phyloP scores from a whole-genome alignment of 2,888 invertebrate species.

The Dasysyrphus tricinctus region DNA sequence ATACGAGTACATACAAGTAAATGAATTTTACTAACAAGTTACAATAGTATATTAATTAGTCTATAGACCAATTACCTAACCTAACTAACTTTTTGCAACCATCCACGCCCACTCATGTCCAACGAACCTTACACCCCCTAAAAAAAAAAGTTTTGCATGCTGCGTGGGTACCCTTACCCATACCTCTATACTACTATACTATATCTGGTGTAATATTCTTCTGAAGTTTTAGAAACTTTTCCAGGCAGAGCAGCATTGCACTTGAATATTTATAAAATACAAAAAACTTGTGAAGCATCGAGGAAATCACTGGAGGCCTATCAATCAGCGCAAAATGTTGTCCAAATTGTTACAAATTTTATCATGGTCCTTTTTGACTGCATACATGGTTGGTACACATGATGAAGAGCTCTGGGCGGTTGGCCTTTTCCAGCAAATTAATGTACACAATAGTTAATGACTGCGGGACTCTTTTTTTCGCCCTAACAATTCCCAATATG shows the following conservation, averaged over 20 bases:
- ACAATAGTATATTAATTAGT: constrained; percentile 3
- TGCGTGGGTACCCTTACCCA: background rate
- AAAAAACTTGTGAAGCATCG: background rate
- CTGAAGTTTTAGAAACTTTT: background rate
- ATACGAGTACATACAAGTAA: constrained; percentile 26
- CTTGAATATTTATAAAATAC: background rate
- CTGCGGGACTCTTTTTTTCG: constrained; percentile 45
- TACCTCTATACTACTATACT: background rate
- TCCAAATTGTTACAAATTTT: constrained; percentile 52
- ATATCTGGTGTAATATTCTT: background rate
- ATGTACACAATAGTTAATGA: constrained; percentile 43
- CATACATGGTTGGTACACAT: background rate
- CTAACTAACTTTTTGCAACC: background rate
- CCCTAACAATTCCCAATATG: constrained; percentile 5
- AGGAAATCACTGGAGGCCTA: constrained; percentile 4
- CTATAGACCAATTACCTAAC: background rate
- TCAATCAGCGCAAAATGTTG: constrained; percentile 24
- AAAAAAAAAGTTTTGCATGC: constrained; percentile 4
- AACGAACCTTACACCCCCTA: background rate
- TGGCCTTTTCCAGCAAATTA: constrained; percentile 16
- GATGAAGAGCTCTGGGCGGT: background rate
- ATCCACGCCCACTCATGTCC: background rate
- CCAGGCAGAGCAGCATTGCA: background rate
- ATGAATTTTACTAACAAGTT: constrained; percentile 37
- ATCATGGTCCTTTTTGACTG: background rate